Percentiles rank a stretch among this genome's conserved stretches.
phyloP scores from a whole-genome alignment of 2,797 vertebrate genomes.

The Steatocranus sp. region DNA sequence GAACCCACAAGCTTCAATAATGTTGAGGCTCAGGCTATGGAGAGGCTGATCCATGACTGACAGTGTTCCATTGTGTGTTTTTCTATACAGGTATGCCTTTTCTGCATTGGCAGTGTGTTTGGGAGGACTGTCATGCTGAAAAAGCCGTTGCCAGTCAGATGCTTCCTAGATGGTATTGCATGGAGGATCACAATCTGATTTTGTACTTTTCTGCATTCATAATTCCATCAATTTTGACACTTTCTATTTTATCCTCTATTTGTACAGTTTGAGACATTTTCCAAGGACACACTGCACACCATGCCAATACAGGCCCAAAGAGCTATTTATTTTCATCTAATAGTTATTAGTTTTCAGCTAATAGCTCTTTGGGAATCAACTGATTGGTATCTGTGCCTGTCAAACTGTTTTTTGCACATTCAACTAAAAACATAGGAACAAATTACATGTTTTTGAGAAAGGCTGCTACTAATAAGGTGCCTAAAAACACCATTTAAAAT shows the following conservation, averaged over 20 bases:
- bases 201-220: neutral
- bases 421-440: neutral
- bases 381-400: neutral
- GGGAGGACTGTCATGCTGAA: neutral
- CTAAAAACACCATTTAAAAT: neutral
- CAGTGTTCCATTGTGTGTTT: neutral
- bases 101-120: neutral
- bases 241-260: neutral
- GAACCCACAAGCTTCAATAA: neutral
- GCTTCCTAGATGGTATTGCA: neutral
- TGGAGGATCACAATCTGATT: neutral
- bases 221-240: neutral
- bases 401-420: neutral
- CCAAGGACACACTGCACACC: neutral
- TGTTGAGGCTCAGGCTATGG: neutral
- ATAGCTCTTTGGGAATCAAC: neutral
- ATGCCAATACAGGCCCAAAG: neutral
- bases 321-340: neutral
- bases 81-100: neutral
- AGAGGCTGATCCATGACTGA: neutral
- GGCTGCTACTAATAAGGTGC: neutral
- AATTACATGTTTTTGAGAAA: neutral
- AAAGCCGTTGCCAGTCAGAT: neutral
- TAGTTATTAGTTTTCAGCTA: neutral
- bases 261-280: neutral